phyloP scores from a whole-genome alignment of 1,140 invertebrate genomes.

The Habropoda laboriosa region DNA sequence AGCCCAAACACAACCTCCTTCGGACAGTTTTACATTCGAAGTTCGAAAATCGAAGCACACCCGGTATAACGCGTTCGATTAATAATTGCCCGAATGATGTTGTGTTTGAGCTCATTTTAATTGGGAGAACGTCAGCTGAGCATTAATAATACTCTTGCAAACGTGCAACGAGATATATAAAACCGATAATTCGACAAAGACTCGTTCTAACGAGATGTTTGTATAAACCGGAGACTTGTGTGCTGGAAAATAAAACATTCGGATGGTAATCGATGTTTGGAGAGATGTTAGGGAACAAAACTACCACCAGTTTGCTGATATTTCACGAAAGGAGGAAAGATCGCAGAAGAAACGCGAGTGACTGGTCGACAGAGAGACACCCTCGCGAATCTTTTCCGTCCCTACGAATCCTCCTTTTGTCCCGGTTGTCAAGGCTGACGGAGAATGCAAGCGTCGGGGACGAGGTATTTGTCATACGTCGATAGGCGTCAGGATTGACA shows the following conservation, averaged over 20 bases:
- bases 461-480: slow-evolving; percentile 80
- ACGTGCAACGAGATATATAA: too few relatives aligned
- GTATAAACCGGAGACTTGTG: not conserved
- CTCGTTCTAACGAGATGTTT: too few relatives aligned
- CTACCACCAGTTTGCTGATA: not conserved
- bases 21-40: too few relatives aligned
- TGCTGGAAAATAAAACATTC: not conserved
- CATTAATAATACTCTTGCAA: too few relatives aligned
- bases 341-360: slow-evolving; percentile 1
- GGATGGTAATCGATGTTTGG: not conserved
- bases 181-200: too few relatives aligned
- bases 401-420: slow-evolving; percentile 50
- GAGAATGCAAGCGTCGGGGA: slow-evolving; percentile 55
- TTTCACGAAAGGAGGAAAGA: not conserved
- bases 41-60: too few relatives aligned
- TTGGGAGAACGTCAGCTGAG: too few relatives aligned
- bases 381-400: slow-evolving; percentile 11
- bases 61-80: too few relatives aligned
- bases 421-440: slow-evolving; percentile 64
- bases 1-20: too few relatives aligned
- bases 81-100: too few relatives aligned
- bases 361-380: slow-evolving; percentile 19
- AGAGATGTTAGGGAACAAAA: not conserved
- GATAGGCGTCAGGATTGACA: slow-evolving; percentile 79
- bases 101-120: too few relatives aligned